Conservation (phyloP, 2,797 vertebrate genomes). For the Paguma larvata region DNA sequence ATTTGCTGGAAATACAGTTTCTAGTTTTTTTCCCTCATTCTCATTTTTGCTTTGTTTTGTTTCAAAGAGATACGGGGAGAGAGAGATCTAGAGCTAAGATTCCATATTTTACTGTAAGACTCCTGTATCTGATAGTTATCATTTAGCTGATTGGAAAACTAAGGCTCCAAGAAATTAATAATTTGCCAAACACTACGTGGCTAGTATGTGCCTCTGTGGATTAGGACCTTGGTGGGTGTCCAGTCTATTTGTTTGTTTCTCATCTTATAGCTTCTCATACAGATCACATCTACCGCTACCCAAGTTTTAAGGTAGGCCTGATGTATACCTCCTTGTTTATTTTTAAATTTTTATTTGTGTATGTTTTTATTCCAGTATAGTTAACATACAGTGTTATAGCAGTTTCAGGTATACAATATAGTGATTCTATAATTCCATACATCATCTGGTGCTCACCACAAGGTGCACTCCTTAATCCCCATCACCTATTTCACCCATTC, state of each 20-base stretch:
- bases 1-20: slow-evolving; percentile 15
- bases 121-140: background rate
- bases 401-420: background rate
- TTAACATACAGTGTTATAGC: background rate
- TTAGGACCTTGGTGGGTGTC: background rate
- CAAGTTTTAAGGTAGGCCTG: background rate
- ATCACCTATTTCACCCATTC: background rate
- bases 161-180: background rate
- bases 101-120: background rate
- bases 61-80: background rate
- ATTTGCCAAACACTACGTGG: background rate
- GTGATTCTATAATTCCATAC: background rate
- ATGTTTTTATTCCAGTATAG: background rate
- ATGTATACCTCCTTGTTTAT: background rate
- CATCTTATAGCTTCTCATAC: background rate
- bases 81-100: background rate
- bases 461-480: background rate
- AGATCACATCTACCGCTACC: background rate
- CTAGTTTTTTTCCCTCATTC: background rate
- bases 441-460: background rate
- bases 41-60: background rate
- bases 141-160: background rate
- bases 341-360: background rate
- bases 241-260: background rate
- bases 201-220: background rate